Percentiles rank a stretch among this genome's conserved stretches.
Evolutionary conservation across 2,888 invertebrate species (phyloP).

Genomic region (Nomada flava): DNA sequence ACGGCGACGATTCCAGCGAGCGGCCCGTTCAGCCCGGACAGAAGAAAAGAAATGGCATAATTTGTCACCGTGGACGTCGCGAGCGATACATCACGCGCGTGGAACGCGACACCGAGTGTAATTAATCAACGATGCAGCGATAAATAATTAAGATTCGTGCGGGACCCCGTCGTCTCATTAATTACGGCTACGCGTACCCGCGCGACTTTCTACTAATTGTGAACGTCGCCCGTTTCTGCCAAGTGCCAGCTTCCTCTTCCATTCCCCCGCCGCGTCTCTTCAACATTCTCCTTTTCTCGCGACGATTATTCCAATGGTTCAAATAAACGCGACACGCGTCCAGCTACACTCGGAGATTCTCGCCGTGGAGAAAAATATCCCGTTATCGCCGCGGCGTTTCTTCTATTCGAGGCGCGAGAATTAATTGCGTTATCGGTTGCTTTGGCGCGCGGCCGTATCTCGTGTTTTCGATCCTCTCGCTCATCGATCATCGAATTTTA

Average conservation of each 20-base stretch:
- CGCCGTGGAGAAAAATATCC: conserved; percentile 42
- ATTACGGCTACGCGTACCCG: conserved; percentile 63
- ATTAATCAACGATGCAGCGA: conserved; percentile 72
- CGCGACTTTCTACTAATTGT: conserved; percentile 67
- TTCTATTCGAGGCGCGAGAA: conserved; percentile 38
- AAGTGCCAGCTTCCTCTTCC: conserved; percentile 25
- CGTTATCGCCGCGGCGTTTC: conserved; percentile 46
- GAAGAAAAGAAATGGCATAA: conserved; percentile 62
- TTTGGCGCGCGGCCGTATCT: conserved; percentile 19
- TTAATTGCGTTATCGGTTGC: conserved; percentile 61
- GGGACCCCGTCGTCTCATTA: conserved; percentile 66
- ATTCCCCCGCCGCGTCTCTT: not conserved
- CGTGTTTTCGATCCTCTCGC: conserved; percentile 44
- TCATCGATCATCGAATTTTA: conserved; percentile 56
- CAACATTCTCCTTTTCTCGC: conserved; percentile 15
- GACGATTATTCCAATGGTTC: conserved; percentile 22
- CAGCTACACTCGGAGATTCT: conserved; percentile 13
- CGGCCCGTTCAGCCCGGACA: conserved; percentile 31
- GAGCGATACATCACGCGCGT: conserved; percentile 63
- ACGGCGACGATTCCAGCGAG: conserved; percentile 33
- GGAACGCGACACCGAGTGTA: conserved; percentile 59
- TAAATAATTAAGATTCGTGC: conserved; percentile 73
- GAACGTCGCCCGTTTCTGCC: conserved; percentile 54
- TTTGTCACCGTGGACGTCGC: conserved; percentile 68
- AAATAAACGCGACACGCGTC: conserved; percentile 36